Evolutionary conservation across 2,113 vertebrate species (phyloP).

Genomic region (Dipodomys stephensi): DNA sequence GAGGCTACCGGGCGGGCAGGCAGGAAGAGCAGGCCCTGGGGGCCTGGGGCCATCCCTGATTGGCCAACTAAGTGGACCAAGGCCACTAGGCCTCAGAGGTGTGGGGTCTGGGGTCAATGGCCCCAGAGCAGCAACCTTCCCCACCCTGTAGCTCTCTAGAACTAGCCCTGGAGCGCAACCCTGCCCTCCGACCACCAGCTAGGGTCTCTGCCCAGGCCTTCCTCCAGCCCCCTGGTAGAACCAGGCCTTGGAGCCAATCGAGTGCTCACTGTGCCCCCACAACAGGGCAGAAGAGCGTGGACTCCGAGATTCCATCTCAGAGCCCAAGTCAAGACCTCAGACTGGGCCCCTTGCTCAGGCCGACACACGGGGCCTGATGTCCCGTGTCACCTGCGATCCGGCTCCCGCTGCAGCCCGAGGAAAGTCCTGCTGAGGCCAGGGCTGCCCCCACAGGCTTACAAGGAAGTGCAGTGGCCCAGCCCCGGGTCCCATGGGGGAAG

Average conservation of each 20-base stretch:
- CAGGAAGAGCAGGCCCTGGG: too few species aligned
- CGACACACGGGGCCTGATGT: accelerated
- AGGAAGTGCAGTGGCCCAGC: neutral
- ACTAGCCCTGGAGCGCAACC: neutral
- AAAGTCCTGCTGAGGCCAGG: neutral
- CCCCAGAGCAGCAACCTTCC: neutral
- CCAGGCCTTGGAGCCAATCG: neutral
- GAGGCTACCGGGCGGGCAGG: accelerated
- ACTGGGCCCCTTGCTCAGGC: accelerated
- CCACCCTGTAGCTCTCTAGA: neutral
- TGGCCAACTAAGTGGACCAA: neutral
- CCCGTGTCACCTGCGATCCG: neutral
- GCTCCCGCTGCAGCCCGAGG: neutral
- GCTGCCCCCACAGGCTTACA: neutral
- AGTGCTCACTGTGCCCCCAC: neutral
- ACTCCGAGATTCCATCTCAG: accelerated
- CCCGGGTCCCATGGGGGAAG: too few species aligned
- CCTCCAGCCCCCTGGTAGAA: accelerated
- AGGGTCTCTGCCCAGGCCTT: too few species aligned
- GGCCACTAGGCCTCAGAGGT: neutral
- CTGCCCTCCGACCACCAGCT: too few species aligned
- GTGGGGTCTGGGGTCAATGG: neutral
- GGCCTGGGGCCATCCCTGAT: too few species aligned
- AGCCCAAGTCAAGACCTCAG: neutral
- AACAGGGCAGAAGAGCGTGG: accelerated